Base-by-base conservation (phyloP, 2,113 vertebrate genomes). In the Muntiacus reevesi region DNA sequence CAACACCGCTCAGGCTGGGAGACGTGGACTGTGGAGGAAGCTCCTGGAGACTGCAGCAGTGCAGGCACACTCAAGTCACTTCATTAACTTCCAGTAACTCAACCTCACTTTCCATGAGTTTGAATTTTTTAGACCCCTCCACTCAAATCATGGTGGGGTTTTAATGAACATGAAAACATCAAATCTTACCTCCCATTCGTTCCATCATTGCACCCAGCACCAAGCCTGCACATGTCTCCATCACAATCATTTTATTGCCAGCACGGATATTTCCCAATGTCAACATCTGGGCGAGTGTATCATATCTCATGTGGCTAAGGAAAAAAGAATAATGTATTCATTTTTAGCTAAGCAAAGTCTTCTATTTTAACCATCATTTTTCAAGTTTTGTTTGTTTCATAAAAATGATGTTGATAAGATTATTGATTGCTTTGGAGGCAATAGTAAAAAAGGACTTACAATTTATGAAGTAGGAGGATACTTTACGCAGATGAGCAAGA, bases 151-250 rank as follows among this genome's bases (percentile, higher is more conserved):
- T 1, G 7, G 50, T 30, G 54, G 54, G 28, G 25, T 19, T 67
- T 90, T 64, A 47, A 85, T 33, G 12, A 86, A 94, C 47, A 15
- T 84, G 71, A 33, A 93, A 93, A 93, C 3, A 12, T 25, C 19
- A n/a, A 89, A 19, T 92, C 98, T 97, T 97, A 99, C 99, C 99
- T 98, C 99, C 99, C 99, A 99, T 99, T 50, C 99, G 98, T 94
- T 99, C 99, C 99, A 99, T 99, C 88, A 99, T 98, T 0, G 99
- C 99, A 2, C 99, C 99, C 89, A 99, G 99, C 87, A 99, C 99
- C 6, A 99, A 99, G 47, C 99, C 99, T 0, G 99, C 99, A 55
- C 99, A 99, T 0, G 99, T 99, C 93, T 99, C 99, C 98, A 99
- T 99, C 6, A 99, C 99, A 67, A 99, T 98, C 97, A 99, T 99